Conservation (phyloP, 2,888 invertebrate genomes). For the Acleris sparsana region DNA sequence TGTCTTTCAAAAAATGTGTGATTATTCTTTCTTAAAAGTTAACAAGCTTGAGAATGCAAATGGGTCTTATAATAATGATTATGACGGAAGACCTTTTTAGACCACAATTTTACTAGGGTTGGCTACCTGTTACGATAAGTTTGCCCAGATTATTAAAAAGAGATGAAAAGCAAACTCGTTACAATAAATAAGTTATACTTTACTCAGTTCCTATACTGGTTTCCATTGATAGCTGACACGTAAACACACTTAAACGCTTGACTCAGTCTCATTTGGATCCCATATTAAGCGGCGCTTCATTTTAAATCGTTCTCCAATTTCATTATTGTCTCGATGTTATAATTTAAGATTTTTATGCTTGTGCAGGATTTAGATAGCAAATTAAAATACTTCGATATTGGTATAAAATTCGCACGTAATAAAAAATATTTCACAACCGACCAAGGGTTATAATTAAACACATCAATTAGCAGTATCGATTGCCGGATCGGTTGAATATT, state of each 20-base stretch:
- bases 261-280: constrained; percentile 54
- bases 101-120: background rate
- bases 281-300: constrained; percentile 52
- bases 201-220: constrained; percentile 47
- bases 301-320: constrained; percentile 56
- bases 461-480: constrained; percentile 26
- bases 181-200: constrained; percentile 48
- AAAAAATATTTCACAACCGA: constrained; percentile 12
- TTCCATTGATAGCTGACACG: constrained; percentile 53
- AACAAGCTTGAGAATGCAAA: too few species aligned
- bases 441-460: constrained; percentile 16
- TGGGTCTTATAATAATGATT: too few species aligned
- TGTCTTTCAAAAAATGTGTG: too few species aligned
- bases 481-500: constrained; percentile 11
- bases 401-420: constrained; percentile 17
- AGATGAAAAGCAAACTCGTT: constrained; percentile 28
- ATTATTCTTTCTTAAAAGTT: too few species aligned
- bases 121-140: background rate
- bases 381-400: constrained; percentile 17
- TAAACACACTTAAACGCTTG: constrained; percentile 61
- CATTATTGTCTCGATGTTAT: constrained; percentile 43
- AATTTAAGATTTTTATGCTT: constrained; percentile 19
- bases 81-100: too few species aligned
- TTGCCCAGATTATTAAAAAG: background rate
- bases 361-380: constrained; percentile 11